phyloP scores from a whole-genome alignment of 2,888 invertebrate genomes.

The Hoplodrina blanda region DNA sequence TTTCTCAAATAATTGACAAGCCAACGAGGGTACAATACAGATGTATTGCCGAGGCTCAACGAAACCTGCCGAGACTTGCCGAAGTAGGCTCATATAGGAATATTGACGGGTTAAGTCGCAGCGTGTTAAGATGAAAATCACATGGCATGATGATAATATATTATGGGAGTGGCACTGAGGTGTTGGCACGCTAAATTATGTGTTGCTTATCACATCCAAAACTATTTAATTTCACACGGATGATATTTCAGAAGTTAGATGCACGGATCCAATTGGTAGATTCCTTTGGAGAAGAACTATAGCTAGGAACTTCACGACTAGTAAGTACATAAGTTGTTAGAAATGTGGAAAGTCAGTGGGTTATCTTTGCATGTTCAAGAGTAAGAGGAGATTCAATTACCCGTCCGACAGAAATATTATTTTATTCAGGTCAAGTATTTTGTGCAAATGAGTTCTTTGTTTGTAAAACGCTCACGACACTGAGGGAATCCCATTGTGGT shows the following conservation, averaged over 20 bases:
- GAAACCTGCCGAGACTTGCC: conserved; percentile 41
- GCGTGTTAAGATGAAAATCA: conserved; percentile 18
- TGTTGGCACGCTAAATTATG: conserved; percentile 1
- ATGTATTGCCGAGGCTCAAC: conserved; percentile 43
- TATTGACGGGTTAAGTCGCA: conserved; percentile 67
- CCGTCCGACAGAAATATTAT: background rate
- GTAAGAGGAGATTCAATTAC: too few species aligned
- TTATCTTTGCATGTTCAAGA: too few species aligned
- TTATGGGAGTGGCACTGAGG: conserved; percentile 1
- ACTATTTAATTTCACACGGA: too few species aligned
- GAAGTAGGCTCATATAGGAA: conserved; percentile 60
- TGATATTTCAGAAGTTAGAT: too few species aligned
- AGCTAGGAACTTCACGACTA: too few species aligned
- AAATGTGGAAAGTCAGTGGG: background rate
- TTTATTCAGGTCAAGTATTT: background rate
- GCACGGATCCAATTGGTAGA: too few species aligned
- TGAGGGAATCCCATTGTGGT: background rate
- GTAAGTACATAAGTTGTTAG: background rate
- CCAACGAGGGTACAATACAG: conserved; percentile 79
- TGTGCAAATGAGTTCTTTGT: background rate
- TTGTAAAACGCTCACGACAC: background rate
- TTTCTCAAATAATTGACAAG: conserved; percentile 82
- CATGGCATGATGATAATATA: conserved; percentile 10
- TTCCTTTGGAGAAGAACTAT: too few species aligned
- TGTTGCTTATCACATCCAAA: background rate